Percentiles rank a stretch among this genome's conserved stretches.
Conservation (phyloP, 1,140 invertebrate genomes). For the Leucophenga varia region DNA sequence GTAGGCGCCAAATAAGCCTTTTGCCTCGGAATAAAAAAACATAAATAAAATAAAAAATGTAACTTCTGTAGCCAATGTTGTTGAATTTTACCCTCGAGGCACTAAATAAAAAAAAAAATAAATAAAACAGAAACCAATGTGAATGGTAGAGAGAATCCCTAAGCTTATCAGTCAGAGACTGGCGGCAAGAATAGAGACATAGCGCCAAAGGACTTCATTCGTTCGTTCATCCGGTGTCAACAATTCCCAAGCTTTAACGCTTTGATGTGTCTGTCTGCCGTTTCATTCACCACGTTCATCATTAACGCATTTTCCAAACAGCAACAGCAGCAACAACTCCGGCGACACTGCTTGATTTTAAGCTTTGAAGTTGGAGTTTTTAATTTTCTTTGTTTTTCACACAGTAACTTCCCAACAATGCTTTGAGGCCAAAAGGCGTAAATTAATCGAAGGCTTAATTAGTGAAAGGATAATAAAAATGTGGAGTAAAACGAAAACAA, state of each 20-base stretch:
- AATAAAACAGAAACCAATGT: not conserved
- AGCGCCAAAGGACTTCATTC: slow-evolving; percentile 12
- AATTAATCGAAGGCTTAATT: slow-evolving; percentile 54
- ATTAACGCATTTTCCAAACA: slow-evolving; percentile 43
- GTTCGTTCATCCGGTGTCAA: slow-evolving; percentile 50
- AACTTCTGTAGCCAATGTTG: no score
- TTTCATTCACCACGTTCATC: slow-evolving; percentile 33
- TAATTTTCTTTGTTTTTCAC: slow-evolving; percentile 52
- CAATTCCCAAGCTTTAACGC: slow-evolving; percentile 54
- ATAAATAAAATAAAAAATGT: slow-evolving; percentile 10
- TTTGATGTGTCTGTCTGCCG: slow-evolving; percentile 38
- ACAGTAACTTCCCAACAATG: no score
- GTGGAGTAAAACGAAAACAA: slow-evolving; percentile 1
- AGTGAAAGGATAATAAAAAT: slow-evolving; percentile 27
- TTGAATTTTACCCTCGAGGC: no score
- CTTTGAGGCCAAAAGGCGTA: slow-evolving; percentile 52
- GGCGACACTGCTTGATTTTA: slow-evolving; percentile 31
- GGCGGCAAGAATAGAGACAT: no score
- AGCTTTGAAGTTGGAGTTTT: slow-evolving; percentile 52
- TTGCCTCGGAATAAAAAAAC: no score
- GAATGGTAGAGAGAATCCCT: slow-evolving; percentile 41
- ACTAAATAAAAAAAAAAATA: no score
- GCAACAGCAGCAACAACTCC: no score
- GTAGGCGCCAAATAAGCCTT: slow-evolving; percentile 11
- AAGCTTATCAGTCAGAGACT: slow-evolving; percentile 48